These are phyloP conservation scores for Oreamnos americanus DNA, from an alignment of 2,113 vertebrate species.

Conservation along the genomic window DNA sequence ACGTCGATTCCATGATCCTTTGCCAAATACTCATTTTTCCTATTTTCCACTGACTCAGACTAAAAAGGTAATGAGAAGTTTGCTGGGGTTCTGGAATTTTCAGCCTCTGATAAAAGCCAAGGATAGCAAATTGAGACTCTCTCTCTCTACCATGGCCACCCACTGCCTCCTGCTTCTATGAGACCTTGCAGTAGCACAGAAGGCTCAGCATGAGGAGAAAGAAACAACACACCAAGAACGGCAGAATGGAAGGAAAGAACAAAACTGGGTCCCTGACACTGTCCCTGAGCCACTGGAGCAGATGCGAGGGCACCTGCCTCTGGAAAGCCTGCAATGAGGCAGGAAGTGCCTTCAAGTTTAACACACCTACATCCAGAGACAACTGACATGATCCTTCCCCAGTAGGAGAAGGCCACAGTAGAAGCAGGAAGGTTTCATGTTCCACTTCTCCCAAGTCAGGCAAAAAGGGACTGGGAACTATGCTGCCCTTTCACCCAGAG, in stretches of 20 bases:
- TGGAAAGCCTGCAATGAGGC: not conserved
- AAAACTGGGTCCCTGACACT: not conserved
- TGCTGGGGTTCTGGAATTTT: not conserved
- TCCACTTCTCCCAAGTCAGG: not conserved
- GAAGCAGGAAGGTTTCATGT: not conserved
- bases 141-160: not conserved
- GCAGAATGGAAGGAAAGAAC: not conserved
- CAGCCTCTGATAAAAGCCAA: not conserved
- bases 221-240: not conserved
- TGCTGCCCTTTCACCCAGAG: not conserved
- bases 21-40: not conserved
- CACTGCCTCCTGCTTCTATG: not conserved
- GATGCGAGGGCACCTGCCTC: not conserved
- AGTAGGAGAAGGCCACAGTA: not conserved
- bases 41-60: not conserved
- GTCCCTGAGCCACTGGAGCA: not conserved
- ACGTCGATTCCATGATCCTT: not conserved
- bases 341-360: not conserved
- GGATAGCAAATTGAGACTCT: not conserved
- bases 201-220: not conserved
- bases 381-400: not conserved
- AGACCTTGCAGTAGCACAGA: not conserved
- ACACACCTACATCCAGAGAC: not conserved
- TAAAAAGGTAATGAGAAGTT: not conserved
- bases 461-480: not conserved